Evolutionary conservation across 2,113 vertebrate species (phyloP), one percentile per base, ranked within the genome.

Genomic region (Esox niger): DNA sequence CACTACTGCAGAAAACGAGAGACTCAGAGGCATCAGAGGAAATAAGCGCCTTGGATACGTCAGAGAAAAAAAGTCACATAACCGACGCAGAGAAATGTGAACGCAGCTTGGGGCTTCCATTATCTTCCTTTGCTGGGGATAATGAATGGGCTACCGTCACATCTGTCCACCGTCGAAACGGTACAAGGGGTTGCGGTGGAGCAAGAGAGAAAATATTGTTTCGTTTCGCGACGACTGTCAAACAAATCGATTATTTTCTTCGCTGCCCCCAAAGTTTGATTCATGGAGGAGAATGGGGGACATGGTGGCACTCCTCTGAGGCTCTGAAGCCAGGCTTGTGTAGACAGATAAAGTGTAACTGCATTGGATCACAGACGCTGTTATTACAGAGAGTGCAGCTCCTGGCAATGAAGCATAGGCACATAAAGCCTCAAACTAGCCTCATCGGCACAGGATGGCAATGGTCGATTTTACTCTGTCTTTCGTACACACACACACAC

Each of bases 181-280:
- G 30, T 47, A 58, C n/a, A 59, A 64, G 66, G 23, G 27, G 67
- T 38, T 71, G 69, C 62, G 75, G 58, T 30, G 17, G 58, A 26
- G 26, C 4, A 26, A 15, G 58, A 20, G 66, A 49, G 2, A 60
- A 69, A 46, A 75, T 79, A 78, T 80, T 75, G 23, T 32, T 67
- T 56, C 78, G 71, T 81, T 79, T 61, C 62, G 68, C 76, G 71
- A 73, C 72, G 65, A 63, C 77, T 65, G 72, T 79, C n/a, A n/a
- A 71, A 79, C 81, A 67, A 86, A 87, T 82, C 56, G 35, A 86
- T 87, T 81, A 84, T 79, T 84, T 77, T 80, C 52, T 73, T 69
- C 72, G 71, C 67, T 75, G 77, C 64, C 62, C 67, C 76, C 61
- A 65, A n/a, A 82, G 74, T 78, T 76, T 82, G 69, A 78, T 83